Evolutionary conservation across 2,888 invertebrate genomes (phyloP).

Genomic region (Acanthosoma haemorrhoidale): DNA sequence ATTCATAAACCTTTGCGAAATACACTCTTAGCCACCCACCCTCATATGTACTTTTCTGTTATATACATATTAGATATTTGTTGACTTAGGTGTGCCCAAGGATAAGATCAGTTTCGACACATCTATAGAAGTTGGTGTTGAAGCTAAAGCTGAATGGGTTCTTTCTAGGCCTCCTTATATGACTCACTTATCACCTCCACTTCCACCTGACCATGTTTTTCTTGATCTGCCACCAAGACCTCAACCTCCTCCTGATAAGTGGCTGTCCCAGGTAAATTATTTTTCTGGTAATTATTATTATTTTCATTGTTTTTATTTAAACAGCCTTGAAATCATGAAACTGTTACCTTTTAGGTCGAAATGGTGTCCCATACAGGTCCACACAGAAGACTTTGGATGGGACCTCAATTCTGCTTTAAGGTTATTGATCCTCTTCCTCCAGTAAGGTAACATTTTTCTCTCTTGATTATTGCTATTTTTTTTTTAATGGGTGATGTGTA

Average conservation of each 20-base stretch:
- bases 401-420: slow-evolving; percentile 98
- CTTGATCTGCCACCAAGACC: slow-evolving; percentile 28
- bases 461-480: not conserved
- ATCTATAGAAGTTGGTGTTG: slow-evolving; percentile 76
- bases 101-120: slow-evolving; percentile 83
- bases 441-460: slow-evolving; percentile 56
- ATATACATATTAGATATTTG: too few relatives aligned
- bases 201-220: slow-evolving; percentile 61
- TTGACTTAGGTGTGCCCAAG: slow-evolving; percentile 61
- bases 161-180: slow-evolving; percentile 59
- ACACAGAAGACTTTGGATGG: slow-evolving; percentile 95
- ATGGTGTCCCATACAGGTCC: slow-evolving; percentile 96
- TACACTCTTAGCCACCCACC: too few relatives aligned
- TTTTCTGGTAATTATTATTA: not conserved
- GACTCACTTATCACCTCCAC: slow-evolving; percentile 64
- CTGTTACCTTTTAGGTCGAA: slow-evolving; percentile 64
- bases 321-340: too few relatives aligned
- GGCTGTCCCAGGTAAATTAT: slow-evolving; percentile 67
- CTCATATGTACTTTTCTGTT: too few relatives aligned
- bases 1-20: too few relatives aligned
- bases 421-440: slow-evolving; percentile 67
- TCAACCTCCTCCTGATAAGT: slow-evolving; percentile 61
- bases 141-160: slow-evolving; percentile 85
- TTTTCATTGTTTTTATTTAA: too few relatives aligned
- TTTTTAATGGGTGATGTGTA: not conserved